These are phyloP conservation scores for Pristionchus japonicus DNA, from an alignment of 2,888 invertebrate genomes.

Conservation along the genomic window DNA sequence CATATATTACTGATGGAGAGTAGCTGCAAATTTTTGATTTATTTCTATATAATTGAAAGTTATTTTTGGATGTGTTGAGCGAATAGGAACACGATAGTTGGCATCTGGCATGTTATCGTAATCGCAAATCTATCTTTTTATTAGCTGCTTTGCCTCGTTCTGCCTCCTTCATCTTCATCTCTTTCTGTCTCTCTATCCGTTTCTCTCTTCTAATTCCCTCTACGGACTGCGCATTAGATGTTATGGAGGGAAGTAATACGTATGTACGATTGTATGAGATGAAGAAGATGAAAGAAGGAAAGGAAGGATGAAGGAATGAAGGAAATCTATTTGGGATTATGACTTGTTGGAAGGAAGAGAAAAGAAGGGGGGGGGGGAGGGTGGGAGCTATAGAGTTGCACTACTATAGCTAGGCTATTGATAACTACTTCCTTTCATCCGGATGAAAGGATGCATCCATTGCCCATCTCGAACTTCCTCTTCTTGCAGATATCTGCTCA, in stretches of 20 bases:
- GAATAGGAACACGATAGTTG: too few species aligned
- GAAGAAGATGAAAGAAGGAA: not conserved
- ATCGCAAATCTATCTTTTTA: not conserved
- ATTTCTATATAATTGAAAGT: too few species aligned
- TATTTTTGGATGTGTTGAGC: not conserved
- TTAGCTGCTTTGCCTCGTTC: not conserved
- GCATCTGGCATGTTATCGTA: not conserved
- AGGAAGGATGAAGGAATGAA: not conserved
- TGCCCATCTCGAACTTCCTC: not conserved
- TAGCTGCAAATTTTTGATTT: too few species aligned
- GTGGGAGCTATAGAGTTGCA: not conserved
- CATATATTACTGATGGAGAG: too few species aligned
- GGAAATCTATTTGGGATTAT: not conserved
- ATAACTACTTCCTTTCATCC: not conserved
- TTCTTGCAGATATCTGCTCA: constrained; percentile 84
- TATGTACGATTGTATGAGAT: constrained; percentile 10
- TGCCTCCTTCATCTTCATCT: not conserved
- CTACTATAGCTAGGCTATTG: not conserved
- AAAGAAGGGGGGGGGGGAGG: too few species aligned
- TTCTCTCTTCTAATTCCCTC: not conserved
- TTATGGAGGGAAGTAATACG: not conserved
- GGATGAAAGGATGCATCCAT: too few species aligned
- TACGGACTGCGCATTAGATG: not conserved
- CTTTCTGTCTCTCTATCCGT: not conserved
- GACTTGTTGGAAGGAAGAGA: not conserved